Conservation (phyloP, 2,797 vertebrate species). For the Catostomus latipinnis region DNA sequence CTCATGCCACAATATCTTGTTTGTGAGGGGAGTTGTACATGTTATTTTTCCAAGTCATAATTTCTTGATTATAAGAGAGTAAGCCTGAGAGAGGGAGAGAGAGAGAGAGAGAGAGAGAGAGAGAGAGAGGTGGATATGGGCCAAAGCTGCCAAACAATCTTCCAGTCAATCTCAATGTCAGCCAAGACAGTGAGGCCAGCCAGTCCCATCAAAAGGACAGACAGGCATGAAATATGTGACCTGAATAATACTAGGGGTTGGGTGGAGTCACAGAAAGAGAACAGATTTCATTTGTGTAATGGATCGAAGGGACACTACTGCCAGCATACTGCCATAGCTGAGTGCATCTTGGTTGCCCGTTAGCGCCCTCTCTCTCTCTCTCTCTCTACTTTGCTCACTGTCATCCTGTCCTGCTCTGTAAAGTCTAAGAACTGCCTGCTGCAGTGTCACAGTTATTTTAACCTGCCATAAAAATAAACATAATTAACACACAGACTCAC, state of each 20-base stretch:
- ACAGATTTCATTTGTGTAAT: slow-evolving; percentile 76
- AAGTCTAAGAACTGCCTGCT: no score
- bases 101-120: not conserved
- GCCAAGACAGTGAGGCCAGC: slow-evolving; percentile 68
- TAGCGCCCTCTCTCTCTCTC: not conserved
- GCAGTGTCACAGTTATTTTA: no score
- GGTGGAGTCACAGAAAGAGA: slow-evolving; percentile 24
- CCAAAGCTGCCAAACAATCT: slow-evolving; percentile 36
- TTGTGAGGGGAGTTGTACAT: no score
- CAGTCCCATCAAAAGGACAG: slow-evolving; percentile 64
- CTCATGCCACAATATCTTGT: no score
- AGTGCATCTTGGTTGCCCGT: not conserved
- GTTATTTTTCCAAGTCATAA: no score
- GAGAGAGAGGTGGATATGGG: not conserved
- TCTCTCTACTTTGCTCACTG: not conserved
- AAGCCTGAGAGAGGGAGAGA: not conserved
- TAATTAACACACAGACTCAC: no score
- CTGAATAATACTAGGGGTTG: slow-evolving; percentile 59
- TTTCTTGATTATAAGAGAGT: not conserved
- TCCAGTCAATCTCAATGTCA: slow-evolving; percentile 71
- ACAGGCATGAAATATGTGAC: slow-evolving; percentile 61
- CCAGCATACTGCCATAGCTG: not conserved
- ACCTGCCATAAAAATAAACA: no score
- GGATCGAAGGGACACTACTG: slow-evolving; percentile 58
- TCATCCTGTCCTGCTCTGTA: not conserved